A percentile compares a stretch with the other conserved stretches of the same genome.
Conservation (phyloP, 2,888 invertebrate species). For the Temnothorax rugatulus region DNA sequence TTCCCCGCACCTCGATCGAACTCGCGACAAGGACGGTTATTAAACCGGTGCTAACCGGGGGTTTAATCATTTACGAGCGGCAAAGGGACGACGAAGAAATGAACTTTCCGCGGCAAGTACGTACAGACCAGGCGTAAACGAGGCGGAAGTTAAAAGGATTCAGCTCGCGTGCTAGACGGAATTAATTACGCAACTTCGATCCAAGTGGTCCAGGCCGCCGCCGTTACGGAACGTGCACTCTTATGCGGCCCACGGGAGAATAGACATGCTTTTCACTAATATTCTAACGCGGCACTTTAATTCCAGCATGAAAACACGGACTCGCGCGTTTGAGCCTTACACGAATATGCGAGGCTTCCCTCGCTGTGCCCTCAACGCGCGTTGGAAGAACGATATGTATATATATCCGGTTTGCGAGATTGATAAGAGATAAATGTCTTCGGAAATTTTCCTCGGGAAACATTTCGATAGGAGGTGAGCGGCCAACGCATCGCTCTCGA, state of each 20-base stretch:
- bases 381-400: not conserved
- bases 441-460: slow-evolving; percentile 23
- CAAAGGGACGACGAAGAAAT: slow-evolving; percentile 20
- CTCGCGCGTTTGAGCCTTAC: not conserved
- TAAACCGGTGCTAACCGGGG: slow-evolving; percentile 50
- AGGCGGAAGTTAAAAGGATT: slow-evolving; percentile 64
- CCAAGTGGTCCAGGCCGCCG: slow-evolving; percentile 32
- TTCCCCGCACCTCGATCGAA: slow-evolving; percentile 29
- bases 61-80: slow-evolving; percentile 61
- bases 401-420: not conserved
- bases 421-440: slow-evolving; percentile 34
- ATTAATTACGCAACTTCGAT: slow-evolving; percentile 68
- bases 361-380: not conserved
- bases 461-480: not conserved
- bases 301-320: slow-evolving; percentile 38
- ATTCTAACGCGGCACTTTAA: slow-evolving; percentile 36
- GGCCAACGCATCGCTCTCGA: slow-evolving; percentile 8
- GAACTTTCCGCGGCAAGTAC: slow-evolving; percentile 7
- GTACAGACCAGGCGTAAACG: slow-evolving; percentile 23
- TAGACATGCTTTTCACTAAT: slow-evolving; percentile 18
- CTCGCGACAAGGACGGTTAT: slow-evolving; percentile 49
- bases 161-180: slow-evolving; percentile 48
- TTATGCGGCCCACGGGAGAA: slow-evolving; percentile 23
- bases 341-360: not conserved
- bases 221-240: slow-evolving; percentile 37